These are phyloP conservation scores for Sphaeridia pumilis DNA, from an alignment of 2,888 invertebrate genomes.

Conservation along the genomic window DNA sequence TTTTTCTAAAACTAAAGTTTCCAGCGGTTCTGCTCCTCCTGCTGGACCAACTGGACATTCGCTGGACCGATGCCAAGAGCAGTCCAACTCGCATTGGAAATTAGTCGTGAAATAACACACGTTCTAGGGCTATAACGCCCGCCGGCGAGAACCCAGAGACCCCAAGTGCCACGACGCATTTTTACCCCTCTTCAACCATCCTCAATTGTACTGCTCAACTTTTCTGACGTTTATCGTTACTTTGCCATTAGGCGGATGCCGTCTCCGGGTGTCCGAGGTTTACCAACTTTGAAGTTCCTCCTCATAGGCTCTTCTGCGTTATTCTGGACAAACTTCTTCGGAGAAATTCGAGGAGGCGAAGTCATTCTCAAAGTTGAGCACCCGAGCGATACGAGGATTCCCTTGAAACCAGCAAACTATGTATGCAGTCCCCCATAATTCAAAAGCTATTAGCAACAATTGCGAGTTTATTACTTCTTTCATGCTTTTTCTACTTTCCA, in stretches of 20 bases:
- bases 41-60: neutral
- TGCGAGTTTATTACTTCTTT: neutral
- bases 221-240: conserved; percentile 12
- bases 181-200: conserved; percentile 10
- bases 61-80: no score
- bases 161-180: conserved; percentile 11
- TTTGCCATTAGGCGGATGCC: conserved; percentile 12
- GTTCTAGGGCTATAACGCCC: no score
- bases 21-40: neutral
- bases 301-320: no score
- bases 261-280: no score
- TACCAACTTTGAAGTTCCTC: no score
- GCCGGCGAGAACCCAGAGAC: no score
- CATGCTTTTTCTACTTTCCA: neutral
- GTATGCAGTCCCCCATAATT: neutral
- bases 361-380: no score
- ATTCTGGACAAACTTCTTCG: no score
- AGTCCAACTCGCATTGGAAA: neutral
- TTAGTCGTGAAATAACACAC: neutral
- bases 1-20: neutral
- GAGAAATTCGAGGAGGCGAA: no score
- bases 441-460: neutral
- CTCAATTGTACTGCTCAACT: conserved; percentile 16
- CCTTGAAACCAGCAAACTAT: no score
- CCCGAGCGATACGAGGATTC: no score